phyloP scores from a whole-genome alignment of 2,113 vertebrate genomes.

The Cyprinodon variegatus region DNA sequence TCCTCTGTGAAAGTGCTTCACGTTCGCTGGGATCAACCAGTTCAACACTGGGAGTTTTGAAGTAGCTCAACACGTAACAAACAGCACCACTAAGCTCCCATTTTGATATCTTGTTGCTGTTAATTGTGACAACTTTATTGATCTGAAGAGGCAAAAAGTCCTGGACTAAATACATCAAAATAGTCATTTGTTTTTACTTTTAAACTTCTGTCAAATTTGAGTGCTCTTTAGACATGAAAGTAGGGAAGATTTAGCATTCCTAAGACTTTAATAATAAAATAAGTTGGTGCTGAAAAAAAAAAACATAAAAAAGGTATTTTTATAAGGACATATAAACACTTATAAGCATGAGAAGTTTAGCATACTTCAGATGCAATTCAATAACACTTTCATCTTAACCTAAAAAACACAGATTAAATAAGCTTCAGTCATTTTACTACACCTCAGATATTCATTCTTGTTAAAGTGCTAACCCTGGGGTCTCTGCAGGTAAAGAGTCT shows the following conservation, averaged over 20 bases:
- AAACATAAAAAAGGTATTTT: not conserved
- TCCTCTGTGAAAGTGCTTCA: conserved; percentile 3
- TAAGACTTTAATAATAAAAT: not conserved
- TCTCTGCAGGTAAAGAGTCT: conserved; percentile 57
- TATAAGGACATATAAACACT: not conserved
- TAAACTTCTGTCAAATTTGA: too few species aligned
- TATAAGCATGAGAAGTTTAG: not conserved
- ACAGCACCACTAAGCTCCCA: conserved; percentile 14
- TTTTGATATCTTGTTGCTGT: conserved; percentile 35
- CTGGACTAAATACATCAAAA: not conserved
- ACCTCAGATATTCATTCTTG: not conserved
- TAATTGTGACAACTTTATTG: conserved; percentile 50
- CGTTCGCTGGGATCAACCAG: not conserved
- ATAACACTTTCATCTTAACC: not conserved
- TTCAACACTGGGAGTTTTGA: conserved; percentile 38
- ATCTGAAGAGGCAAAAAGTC: conserved; percentile 26
- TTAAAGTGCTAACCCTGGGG: conserved; percentile 26
- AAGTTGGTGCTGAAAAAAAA: not conserved
- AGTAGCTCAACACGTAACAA: conserved; percentile 1
- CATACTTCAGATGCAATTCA: not conserved
- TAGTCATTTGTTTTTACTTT: too few species aligned
- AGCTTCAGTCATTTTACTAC: not conserved
- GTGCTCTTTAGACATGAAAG: too few species aligned
- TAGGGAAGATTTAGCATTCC: too few species aligned
- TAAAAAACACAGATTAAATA: not conserved